A percentile compares a stretch with the other conserved stretches of the same genome.
Evolutionary conservation across 2,797 vertebrate genomes (phyloP).

Genomic region (Limnodromus scolopaceus): DNA sequence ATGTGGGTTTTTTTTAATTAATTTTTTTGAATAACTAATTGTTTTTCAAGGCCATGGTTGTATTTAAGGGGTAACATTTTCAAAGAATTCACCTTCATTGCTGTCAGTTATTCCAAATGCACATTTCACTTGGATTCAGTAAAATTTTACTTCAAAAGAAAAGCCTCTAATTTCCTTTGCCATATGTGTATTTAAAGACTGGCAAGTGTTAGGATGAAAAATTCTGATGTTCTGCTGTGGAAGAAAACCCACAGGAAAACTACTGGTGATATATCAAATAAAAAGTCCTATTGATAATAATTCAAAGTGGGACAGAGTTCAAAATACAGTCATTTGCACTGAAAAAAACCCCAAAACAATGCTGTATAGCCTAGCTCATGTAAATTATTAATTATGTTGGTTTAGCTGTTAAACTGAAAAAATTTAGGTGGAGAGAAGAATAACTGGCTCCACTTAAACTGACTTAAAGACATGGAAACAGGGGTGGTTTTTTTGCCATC

Average conservation of each 20-base stretch:
- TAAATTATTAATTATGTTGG: not conserved
- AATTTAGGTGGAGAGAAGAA: not conserved
- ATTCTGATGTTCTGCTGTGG: not conserved
- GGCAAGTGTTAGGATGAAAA: not conserved
- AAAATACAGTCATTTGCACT: not conserved
- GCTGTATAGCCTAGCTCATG: not conserved
- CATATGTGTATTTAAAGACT: not conserved
- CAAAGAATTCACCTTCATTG: not conserved
- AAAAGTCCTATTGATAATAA: not conserved
- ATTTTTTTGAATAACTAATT: rapidly evolving
- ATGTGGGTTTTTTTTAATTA: not conserved
- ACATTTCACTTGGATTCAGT: not conserved
- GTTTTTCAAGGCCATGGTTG: not conserved
- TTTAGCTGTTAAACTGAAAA: not conserved
- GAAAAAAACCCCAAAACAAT: not conserved
- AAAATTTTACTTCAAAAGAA: not conserved
- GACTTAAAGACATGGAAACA: not conserved
- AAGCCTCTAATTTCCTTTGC: not conserved
- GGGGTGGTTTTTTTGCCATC: not conserved
- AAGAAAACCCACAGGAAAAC: not conserved
- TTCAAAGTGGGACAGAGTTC: not conserved
- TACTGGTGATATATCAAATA: not conserved
- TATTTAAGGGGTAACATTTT: not conserved
- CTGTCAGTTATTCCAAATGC: not conserved
- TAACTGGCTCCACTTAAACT: not conserved